phyloP scores from a whole-genome alignment of 2,797 vertebrate species.

The Microhierax caerulescens region DNA sequence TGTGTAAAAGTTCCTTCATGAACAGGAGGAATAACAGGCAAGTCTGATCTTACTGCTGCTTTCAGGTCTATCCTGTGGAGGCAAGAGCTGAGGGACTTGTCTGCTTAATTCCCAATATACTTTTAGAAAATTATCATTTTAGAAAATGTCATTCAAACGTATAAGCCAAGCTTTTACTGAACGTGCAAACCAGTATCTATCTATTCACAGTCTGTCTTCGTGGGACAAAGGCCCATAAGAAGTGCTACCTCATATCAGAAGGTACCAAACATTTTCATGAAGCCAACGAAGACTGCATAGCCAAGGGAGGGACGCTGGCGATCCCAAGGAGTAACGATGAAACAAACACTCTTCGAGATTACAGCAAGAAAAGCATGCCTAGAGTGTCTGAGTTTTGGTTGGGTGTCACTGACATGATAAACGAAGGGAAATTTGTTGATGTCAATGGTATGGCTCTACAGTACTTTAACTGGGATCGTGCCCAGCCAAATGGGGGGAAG shows the following conservation, averaged over 20 bases:
- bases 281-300: slow-evolving; percentile 95
- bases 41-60: neutral
- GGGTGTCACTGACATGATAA: slow-evolving; percentile 91
- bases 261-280: slow-evolving; percentile 90
- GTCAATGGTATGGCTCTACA: slow-evolving; percentile 86
- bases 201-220: slow-evolving; percentile 91
- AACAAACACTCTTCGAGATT: slow-evolving; percentile 86
- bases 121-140: neutral
- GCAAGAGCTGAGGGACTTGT: neutral
- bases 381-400: slow-evolving; percentile 90
- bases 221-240: slow-evolving; percentile 90
- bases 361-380: slow-evolving; percentile 84
- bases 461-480: slow-evolving; percentile 91
- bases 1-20: neutral
- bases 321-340: slow-evolving; percentile 85
- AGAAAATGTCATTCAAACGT: neutral
- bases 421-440: slow-evolving; percentile 93
- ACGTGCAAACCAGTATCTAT: slow-evolving; percentile 29
- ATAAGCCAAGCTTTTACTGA: neutral
- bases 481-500: slow-evolving; percentile 91
- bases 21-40: neutral
- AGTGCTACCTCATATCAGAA: slow-evolving; percentile 90
- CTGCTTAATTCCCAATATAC: neutral
- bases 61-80: neutral
- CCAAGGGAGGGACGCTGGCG: slow-evolving; percentile 91